A percentile compares a stretch with the other conserved stretches of the same genome.
Conservation (phyloP, 2,888 invertebrate species). For the Neria commutata region DNA sequence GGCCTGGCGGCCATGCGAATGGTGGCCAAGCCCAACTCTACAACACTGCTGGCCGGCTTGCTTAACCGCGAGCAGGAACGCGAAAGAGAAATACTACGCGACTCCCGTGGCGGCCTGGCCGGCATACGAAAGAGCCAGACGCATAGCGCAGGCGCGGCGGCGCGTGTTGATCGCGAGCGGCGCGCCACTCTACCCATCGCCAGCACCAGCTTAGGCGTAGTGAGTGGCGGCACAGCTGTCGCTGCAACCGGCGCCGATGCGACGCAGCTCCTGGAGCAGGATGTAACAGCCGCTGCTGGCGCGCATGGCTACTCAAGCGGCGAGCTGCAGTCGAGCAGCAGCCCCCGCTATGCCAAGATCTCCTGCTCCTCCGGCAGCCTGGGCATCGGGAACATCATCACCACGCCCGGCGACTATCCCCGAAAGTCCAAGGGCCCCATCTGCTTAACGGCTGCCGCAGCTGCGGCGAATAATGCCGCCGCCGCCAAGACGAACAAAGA, state of each 20-base stretch:
- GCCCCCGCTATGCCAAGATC: conserved; percentile 50
- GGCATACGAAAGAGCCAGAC: conserved; percentile 31
- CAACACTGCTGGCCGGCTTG: conserved; percentile 83
- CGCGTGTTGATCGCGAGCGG: conserved; percentile 51
- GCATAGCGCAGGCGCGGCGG: conserved; percentile 27
- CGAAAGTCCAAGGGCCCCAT: conserved; percentile 59
- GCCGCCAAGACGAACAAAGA: conserved; percentile 1
- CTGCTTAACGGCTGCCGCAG: conserved; percentile 45
- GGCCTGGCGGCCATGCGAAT: conserved; percentile 48
- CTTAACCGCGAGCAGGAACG: conserved; percentile 67
- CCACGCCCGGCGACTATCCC: conserved; percentile 58
- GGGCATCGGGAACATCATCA: conserved; percentile 56
- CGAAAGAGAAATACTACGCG: conserved; percentile 28
- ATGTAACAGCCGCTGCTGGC: conserved; percentile 4
- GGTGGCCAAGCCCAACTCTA: conserved; percentile 80
- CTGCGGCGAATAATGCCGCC: conserved; percentile 21
- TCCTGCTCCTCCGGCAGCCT: conserved; percentile 56
- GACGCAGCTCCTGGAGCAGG: conserved; percentile 19
- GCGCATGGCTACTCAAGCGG: background rate
- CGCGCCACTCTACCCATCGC: conserved; percentile 51
- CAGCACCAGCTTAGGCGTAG: conserved; percentile 41
- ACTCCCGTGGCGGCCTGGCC: conserved; percentile 28
- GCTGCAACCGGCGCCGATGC: conserved; percentile 18
- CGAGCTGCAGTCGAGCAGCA: conserved; percentile 26
- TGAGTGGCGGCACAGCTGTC: conserved; percentile 21